A percentile compares a stretch with the other conserved stretches of the same genome.
phyloP scores from a whole-genome alignment of 2,888 invertebrate species.

The Hecatera dysodea region DNA sequence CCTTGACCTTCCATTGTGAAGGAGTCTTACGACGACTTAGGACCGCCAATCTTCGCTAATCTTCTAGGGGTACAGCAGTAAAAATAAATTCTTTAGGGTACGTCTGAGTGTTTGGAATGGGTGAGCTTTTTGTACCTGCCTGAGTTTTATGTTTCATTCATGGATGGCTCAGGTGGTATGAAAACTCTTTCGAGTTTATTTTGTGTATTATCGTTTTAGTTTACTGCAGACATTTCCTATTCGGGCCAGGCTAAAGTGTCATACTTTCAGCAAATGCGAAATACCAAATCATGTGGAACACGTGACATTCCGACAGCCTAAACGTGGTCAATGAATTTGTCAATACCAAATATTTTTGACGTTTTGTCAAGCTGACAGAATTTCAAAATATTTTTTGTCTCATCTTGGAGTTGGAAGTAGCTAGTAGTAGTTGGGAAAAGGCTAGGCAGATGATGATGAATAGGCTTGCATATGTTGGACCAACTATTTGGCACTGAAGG shows the following conservation, averaged over 20 bases:
- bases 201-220: background rate
- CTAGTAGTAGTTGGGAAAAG: too few species aligned
- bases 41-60: constrained; percentile 35
- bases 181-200: background rate
- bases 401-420: too few species aligned
- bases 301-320: too few species aligned
- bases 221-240: background rate
- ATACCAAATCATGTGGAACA: too few species aligned
- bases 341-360: too few species aligned
- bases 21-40: constrained; percentile 38
- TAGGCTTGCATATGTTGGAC: too few species aligned
- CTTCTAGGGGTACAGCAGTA: constrained; percentile 21
- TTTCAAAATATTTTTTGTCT: too few species aligned
- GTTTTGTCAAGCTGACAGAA: background rate
- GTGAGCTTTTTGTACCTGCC: background rate
- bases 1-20: constrained; percentile 58
- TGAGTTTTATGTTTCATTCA: constrained; percentile 8
- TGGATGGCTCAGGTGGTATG: background rate
- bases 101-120: background rate
- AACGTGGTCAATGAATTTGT: too few species aligned
- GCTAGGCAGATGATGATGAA: too few species aligned
- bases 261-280: too few species aligned
- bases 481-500: too few species aligned
- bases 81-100: constrained; percentile 39
- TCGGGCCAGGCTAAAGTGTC: too few species aligned